Conservation (phyloP, 1,140 invertebrate species). For the Calliphora vicina region DNA sequence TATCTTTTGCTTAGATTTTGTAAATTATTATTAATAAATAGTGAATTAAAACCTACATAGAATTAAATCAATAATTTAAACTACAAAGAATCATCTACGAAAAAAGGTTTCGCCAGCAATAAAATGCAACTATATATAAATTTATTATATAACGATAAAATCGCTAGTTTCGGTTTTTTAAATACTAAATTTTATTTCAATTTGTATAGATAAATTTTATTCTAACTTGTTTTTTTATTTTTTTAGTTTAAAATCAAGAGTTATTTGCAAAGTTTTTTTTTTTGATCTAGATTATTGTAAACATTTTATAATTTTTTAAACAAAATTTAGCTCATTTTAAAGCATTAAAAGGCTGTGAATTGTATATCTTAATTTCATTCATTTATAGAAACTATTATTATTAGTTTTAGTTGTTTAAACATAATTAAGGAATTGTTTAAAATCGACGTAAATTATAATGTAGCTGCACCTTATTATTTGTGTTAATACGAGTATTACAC, state of each 20-base stretch:
- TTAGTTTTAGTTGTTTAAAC: no score
- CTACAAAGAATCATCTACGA: neutral
- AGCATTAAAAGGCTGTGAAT: conserved; percentile 63
- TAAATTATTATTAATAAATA: conserved; percentile 22
- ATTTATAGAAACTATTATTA: no score
- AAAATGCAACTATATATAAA: neutral
- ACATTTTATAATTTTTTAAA: neutral
- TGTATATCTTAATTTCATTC: conserved; percentile 33
- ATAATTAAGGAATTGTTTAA: no score
- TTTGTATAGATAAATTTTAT: neutral
- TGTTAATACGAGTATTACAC: no score
- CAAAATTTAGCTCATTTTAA: conserved; percentile 57
- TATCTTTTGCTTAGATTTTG: conserved; percentile 51
- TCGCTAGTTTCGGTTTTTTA: neutral
- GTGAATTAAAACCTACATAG: neutral
- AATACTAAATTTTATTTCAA: neutral
- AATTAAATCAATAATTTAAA: neutral
- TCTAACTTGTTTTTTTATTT: neutral
- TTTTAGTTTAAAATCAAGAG: neutral
- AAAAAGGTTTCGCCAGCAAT: neutral
- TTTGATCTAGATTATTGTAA: neutral
- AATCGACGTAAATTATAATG: no score
- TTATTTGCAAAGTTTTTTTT: conserved; percentile 27
- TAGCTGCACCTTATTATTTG: no score
- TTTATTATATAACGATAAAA: neutral